Evolutionary conservation across 2,888 invertebrate genomes (phyloP).

Genomic region (Crioceris asparagi): DNA sequence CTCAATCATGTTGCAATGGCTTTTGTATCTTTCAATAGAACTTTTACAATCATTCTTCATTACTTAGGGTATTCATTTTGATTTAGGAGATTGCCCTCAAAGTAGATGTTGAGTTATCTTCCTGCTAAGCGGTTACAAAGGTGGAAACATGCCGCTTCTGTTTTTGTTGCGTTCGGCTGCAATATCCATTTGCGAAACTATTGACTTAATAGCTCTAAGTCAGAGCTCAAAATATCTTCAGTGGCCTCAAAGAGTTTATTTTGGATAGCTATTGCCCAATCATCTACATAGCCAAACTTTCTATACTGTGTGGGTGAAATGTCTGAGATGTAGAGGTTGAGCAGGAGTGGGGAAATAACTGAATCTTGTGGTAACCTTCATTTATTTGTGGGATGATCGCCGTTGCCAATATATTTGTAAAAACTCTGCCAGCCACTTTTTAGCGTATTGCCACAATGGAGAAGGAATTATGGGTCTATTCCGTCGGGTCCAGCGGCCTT

Average conservation of each 20-base stretch:
- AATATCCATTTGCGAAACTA: background rate
- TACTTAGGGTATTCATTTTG: too few species aligned
- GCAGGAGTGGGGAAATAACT: too few species aligned
- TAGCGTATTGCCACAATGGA: constrained; percentile 1
- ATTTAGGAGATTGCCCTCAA: too few species aligned
- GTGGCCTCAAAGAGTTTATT: background rate
- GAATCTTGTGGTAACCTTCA: too few species aligned
- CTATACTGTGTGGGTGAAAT: background rate
- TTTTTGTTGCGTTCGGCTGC: background rate
- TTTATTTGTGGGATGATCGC: background rate
- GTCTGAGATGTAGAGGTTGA: constrained; percentile 1
- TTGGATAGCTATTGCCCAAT: constrained; percentile 1
- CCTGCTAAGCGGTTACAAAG: background rate
- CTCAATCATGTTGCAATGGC: too few species aligned
- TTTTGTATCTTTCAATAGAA: too few species aligned
- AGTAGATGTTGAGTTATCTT: too few species aligned
- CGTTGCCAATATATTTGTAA: background rate
- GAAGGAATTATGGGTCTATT: background rate
- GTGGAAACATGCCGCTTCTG: too few species aligned
- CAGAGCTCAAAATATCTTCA: constrained; percentile 1
- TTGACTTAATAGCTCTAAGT: background rate
- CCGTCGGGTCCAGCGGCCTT: background rate
- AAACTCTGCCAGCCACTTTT: constrained; percentile 1
- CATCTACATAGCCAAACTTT: constrained; percentile 1
- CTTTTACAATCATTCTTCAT: too few species aligned